Percentiles rank a stretch among this genome's conserved stretches.
Evolutionary conservation across 2,888 invertebrate species (phyloP).

Genomic region (Drosophila pseudotakahashii): DNA sequence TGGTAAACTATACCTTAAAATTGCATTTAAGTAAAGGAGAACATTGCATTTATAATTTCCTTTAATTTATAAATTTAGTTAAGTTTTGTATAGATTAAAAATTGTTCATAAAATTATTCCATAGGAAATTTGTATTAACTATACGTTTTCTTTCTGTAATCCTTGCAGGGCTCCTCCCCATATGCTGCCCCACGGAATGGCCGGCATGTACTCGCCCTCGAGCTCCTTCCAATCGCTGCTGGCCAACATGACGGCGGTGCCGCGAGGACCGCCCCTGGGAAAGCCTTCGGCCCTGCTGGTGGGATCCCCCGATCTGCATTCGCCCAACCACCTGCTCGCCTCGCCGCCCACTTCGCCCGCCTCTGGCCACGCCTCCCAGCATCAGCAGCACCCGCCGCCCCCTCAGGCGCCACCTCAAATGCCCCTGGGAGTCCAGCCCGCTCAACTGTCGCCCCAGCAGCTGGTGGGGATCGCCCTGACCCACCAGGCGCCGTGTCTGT

Average conservation of each 20-base stretch:
- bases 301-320: slow-evolving; percentile 80
- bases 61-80: no score
- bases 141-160: neutral
- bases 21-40: neutral
- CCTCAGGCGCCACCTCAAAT: slow-evolving; percentile 84
- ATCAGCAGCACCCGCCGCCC: slow-evolving; percentile 85
- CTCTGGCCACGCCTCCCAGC: slow-evolving; percentile 63
- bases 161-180: slow-evolving; percentile 86
- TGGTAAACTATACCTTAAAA: neutral
- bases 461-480: slow-evolving; percentile 85
- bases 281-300: slow-evolving; percentile 74
- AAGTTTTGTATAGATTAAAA: no score
- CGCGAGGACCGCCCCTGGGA: slow-evolving; percentile 85
- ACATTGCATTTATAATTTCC: neutral
- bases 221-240: slow-evolving; percentile 93
- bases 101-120: neutral
- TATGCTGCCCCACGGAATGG: slow-evolving; percentile 87
- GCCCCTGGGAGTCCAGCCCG: slow-evolving; percentile 84
- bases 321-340: slow-evolving; percentile 80
- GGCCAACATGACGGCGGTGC: slow-evolving; percentile 85
- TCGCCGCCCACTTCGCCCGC: slow-evolving; percentile 82
- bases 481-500: slow-evolving; percentile 77
- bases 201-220: slow-evolving; percentile 85
- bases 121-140: neutral
- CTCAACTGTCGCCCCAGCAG: slow-evolving; percentile 87